Evolutionary conservation across 2,113 vertebrate genomes (phyloP).

Genomic region (Tretioscincus oriximinensis): DNA sequence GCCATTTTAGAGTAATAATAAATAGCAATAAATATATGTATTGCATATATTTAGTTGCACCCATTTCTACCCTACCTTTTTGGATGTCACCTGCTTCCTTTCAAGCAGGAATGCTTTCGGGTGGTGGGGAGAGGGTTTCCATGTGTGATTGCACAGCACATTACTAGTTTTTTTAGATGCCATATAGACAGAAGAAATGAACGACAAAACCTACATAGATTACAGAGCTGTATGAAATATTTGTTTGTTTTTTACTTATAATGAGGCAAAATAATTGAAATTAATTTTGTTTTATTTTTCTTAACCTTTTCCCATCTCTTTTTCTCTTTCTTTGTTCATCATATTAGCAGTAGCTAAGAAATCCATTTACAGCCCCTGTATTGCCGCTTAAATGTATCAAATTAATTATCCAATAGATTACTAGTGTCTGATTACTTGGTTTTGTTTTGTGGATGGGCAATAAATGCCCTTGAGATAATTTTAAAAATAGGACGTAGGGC

Average conservation of each 20-base stretch:
- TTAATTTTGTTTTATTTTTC: constrained; percentile 51
- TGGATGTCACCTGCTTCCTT: constrained; percentile 56
- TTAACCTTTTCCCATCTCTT: constrained; percentile 1
- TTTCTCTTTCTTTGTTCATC: constrained; percentile 19
- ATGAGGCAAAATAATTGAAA: constrained; percentile 12
- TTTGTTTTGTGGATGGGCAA: constrained; percentile 6
- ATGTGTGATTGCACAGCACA: constrained; percentile 32
- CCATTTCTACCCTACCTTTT: constrained; percentile 42
- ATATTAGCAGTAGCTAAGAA: constrained; percentile 25
- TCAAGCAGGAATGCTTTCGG: constrained; percentile 43
- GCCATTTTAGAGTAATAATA: constrained; percentile 8
- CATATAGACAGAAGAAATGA: neutral
- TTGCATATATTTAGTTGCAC: constrained; percentile 60
- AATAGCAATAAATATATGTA: constrained; percentile 32
- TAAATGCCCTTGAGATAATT: neutral
- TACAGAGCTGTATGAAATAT: constrained; percentile 1
- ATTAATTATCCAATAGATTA: constrained; percentile 10
- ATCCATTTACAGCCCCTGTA: constrained; percentile 36
- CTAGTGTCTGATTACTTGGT: neutral
- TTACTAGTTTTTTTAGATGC: constrained; percentile 15
- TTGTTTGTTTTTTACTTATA: constrained; percentile 11
- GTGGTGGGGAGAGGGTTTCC: neutral
- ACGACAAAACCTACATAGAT: neutral
- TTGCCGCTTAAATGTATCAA: neutral
- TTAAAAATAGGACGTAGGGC: neutral